These are phyloP conservation scores for Heloderma charlesbogerti DNA, from an alignment of 2,113 vertebrate species.

Conservation along the genomic window DNA sequence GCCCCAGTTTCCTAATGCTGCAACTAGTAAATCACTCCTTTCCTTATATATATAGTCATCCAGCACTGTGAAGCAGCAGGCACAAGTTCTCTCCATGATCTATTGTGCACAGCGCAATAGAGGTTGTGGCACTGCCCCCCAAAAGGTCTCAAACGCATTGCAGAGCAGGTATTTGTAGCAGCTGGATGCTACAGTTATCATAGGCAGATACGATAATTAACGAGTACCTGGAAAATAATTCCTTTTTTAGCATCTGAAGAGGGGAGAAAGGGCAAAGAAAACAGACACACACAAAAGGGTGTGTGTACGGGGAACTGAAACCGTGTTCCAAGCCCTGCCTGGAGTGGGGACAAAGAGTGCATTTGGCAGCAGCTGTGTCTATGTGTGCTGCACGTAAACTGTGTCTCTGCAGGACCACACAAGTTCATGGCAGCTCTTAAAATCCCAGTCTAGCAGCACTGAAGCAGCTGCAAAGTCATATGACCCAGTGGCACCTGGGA, in stretches of 20 bases:
- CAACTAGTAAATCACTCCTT: constrained; percentile 7
- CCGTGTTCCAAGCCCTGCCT: constrained; percentile 35
- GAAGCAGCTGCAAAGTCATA: constrained; percentile 54
- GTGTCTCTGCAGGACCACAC: constrained; percentile 77
- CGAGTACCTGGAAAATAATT: constrained; percentile 39
- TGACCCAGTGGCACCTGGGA: constrained; percentile 64
- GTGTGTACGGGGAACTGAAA: constrained; percentile 6
- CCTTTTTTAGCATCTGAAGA: constrained; percentile 6
- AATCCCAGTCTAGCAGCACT: constrained; percentile 24
- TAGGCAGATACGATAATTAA: constrained; percentile 29
- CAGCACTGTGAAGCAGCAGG: background rate
- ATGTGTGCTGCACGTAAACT: constrained; percentile 42
- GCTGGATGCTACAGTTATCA: constrained; percentile 56
- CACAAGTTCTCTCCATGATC: background rate
- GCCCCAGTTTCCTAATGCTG: background rate
- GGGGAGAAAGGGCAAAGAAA: background rate
- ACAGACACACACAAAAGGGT: constrained; percentile 22
- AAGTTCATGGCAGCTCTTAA: constrained; percentile 67
- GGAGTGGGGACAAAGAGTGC: constrained; percentile 66
- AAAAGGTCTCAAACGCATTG: constrained; percentile 29
- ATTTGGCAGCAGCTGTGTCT: constrained; percentile 50
- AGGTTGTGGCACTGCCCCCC: background rate
- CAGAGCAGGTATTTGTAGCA: constrained; percentile 32
- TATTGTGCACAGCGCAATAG: background rate
- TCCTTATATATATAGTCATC: background rate